A percentile compares a stretch with the other conserved stretches of the same genome.
phyloP scores from a whole-genome alignment of 1,140 invertebrate species.

The Platorchestia sp. region DNA sequence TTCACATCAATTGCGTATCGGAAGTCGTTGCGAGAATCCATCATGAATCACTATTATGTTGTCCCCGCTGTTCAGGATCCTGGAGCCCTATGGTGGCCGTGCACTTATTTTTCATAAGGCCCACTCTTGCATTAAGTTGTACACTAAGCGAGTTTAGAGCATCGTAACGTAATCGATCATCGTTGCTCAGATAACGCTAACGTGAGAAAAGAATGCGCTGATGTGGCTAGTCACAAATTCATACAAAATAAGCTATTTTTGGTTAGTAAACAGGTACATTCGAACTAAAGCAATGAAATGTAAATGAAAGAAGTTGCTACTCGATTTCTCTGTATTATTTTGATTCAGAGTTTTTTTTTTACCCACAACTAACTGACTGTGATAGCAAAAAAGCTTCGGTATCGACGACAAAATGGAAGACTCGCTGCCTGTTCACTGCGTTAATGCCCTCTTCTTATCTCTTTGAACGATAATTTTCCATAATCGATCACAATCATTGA shows the following conservation, averaged over 20 bases:
- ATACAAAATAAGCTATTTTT: background rate
- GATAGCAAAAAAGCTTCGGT: background rate
- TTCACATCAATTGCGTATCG: background rate
- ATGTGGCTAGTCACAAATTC: background rate
- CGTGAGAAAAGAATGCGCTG: background rate
- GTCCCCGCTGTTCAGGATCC: background rate
- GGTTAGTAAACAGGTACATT: background rate
- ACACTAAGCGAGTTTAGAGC: background rate
- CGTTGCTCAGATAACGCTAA: background rate
- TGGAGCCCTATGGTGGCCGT: background rate
- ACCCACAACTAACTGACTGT: background rate
- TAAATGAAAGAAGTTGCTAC: background rate
- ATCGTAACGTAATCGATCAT: background rate
- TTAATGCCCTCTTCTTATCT: background rate
- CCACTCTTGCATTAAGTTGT: background rate
- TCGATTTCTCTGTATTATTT: background rate
- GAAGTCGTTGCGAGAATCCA: conserved; percentile 31
- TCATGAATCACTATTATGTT: conserved; percentile 46
- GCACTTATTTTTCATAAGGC: background rate
- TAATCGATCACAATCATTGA: conserved; percentile 38
- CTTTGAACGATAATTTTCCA: background rate
- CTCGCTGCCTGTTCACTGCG: background rate
- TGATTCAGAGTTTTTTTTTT: background rate
- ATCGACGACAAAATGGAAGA: background rate
- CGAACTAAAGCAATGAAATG: background rate